phyloP scores from a whole-genome alignment of 2,797 vertebrate genomes.

The Chaetophractus vellerosus region DNA sequence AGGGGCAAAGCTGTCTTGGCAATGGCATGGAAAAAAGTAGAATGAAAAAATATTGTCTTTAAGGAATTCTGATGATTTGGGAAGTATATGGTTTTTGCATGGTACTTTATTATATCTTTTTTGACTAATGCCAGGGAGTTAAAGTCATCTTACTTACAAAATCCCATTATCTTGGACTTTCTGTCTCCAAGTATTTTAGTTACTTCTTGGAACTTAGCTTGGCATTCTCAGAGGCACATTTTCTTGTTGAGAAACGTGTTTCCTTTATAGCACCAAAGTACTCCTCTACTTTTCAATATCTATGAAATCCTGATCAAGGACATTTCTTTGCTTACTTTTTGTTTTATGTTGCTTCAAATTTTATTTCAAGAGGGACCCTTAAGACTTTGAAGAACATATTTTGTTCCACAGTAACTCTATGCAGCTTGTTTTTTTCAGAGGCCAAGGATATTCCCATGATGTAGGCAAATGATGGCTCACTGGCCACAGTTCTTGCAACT shows the following conservation, averaged over 20 bases:
- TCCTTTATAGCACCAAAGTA: not conserved
- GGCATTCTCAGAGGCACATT: not conserved
- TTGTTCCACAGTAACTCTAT: not conserved
- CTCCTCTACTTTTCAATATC: not conserved
- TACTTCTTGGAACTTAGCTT: not conserved
- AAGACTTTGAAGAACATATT: not conserved
- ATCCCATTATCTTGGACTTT: not conserved
- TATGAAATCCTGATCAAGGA: conserved; percentile 8
- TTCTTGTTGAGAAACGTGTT: conserved; percentile 10
- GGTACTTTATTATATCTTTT: not conserved
- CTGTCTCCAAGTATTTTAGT: not conserved
- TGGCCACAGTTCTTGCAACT: conserved; percentile 49
- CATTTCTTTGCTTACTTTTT: not conserved
- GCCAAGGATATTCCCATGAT: conserved; percentile 40
- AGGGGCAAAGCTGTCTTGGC: not conserved
- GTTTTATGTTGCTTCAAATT: not conserved
- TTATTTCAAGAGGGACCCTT: not conserved
- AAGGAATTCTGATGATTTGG: not conserved
- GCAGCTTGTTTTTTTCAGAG: not conserved
- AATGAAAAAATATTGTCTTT: conserved; percentile 2
- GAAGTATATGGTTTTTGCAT: not conserved
- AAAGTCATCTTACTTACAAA: not conserved
- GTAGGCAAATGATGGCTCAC: not conserved
- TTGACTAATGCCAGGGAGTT: not conserved
- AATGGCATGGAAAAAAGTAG: not conserved